phyloP scores from a whole-genome alignment of 1,140 invertebrate genomes.

The Heliconius eleuchia region DNA sequence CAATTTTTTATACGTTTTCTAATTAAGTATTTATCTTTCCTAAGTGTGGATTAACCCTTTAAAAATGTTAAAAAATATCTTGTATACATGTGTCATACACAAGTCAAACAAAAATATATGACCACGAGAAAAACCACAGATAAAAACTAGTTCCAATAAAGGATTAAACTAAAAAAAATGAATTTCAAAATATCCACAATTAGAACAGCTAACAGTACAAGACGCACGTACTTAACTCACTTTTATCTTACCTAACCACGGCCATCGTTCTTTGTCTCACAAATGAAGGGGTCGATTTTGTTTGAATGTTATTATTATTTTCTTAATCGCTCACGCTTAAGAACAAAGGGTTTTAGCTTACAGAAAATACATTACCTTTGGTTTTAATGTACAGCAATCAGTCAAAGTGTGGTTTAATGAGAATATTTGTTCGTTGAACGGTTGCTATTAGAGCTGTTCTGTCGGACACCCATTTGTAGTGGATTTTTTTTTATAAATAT shows the following conservation, averaged over 20 bases:
- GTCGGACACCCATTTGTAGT: not conserved
- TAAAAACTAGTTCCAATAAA: too few species aligned
- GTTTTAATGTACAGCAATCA: conserved; percentile 10
- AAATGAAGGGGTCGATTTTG: conserved; percentile 16
- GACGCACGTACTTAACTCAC: not conserved
- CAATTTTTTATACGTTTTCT: too few species aligned
- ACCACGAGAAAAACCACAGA: too few species aligned
- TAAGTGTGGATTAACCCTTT: too few species aligned
- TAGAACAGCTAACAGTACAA: not conserved
- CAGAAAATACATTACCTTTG: conserved; percentile 16
- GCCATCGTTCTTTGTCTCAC: conserved; percentile 6
- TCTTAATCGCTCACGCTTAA: conserved; percentile 21
- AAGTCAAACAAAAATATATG: too few species aligned
- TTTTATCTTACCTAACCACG: not conserved
- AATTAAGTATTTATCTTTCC: too few species aligned
- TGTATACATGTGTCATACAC: too few species aligned
- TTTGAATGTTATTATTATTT: conserved; percentile 29
- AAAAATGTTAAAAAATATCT: too few species aligned
- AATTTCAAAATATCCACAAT: not conserved
- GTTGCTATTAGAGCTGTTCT: not conserved
- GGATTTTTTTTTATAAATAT: not conserved
- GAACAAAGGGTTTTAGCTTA: conserved; percentile 12
- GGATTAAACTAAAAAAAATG: not conserved
- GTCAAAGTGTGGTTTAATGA: conserved; percentile 9
- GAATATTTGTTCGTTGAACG: not conserved